Evolutionary conservation across 2,113 vertebrate species (phyloP).

Genomic region (Larimichthys crocea): DNA sequence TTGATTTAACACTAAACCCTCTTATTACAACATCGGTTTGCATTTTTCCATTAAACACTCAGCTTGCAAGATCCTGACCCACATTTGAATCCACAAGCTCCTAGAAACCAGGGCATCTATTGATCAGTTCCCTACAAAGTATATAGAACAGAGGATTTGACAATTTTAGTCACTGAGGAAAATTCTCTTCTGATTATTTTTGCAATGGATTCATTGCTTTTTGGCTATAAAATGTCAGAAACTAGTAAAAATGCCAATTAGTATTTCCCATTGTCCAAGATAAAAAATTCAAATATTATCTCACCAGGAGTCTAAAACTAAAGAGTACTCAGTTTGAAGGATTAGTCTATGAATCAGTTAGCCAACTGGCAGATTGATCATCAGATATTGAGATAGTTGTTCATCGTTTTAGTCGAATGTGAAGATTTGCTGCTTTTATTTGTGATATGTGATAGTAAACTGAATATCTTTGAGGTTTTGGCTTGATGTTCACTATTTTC

Average conservation of each 20-base stretch:
- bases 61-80: constrained; percentile 3
- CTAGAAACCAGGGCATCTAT: constrained; percentile 14
- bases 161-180: background rate
- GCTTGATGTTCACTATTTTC: background rate
- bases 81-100: background rate
- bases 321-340: background rate
- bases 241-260: background rate
- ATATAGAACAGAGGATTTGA: background rate
- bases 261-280: background rate
- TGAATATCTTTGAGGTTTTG: background rate
- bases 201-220: background rate
- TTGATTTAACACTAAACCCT: constrained; percentile 2
- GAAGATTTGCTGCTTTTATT: background rate
- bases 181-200: background rate
- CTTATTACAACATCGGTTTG: background rate
- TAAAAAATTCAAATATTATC: background rate
- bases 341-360: background rate
- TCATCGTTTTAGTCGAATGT: background rate
- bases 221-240: background rate
- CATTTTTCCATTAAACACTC: background rate
- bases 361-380: background rate
- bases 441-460: background rate
- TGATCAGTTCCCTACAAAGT: constrained; percentile 24
- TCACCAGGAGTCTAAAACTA: background rate
- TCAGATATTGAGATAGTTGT: background rate